Evolutionary conservation across 2,113 vertebrate species (phyloP).

Genomic region (Emydura subglobosa): DNA sequence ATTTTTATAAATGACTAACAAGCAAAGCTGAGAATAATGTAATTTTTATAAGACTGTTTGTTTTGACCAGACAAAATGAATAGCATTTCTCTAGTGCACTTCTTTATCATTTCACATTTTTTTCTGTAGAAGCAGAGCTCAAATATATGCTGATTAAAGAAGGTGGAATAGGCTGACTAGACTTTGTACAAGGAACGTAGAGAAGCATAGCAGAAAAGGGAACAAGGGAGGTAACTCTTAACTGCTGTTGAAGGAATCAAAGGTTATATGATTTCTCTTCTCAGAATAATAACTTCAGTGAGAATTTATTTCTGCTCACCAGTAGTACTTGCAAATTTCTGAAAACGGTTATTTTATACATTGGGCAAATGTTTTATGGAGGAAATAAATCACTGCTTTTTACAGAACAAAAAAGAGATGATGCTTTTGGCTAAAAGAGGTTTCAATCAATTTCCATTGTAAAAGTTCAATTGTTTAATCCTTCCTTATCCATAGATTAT

Average conservation of each 20-base stretch:
- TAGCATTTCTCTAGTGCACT: not conserved
- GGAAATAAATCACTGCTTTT: not conserved
- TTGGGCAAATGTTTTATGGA: not conserved
- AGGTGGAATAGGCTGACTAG: not conserved
- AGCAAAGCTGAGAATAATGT: conserved; percentile 1
- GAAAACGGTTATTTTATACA: not conserved
- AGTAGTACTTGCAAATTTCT: not conserved
- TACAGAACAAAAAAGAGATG: not conserved
- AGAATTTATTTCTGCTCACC: not conserved
- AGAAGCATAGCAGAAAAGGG: not conserved
- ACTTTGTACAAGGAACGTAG: not conserved
- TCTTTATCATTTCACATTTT: not conserved
- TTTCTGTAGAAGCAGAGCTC: not conserved
- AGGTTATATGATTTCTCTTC: not conserved
- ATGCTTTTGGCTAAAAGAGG: not conserved
- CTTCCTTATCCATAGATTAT: not conserved
- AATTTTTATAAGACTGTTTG: not conserved
- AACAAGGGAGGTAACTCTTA: not conserved
- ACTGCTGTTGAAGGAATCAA: not conserved
- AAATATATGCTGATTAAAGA: not conserved
- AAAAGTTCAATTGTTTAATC: not conserved
- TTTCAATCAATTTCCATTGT: not conserved
- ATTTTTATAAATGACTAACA: conserved; percentile 6
- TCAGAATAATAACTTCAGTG: not conserved
- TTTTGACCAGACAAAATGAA: conserved; percentile 4